phyloP scores from a whole-genome alignment of 2,888 invertebrate genomes.

The Lepidochitona cinerea region DNA sequence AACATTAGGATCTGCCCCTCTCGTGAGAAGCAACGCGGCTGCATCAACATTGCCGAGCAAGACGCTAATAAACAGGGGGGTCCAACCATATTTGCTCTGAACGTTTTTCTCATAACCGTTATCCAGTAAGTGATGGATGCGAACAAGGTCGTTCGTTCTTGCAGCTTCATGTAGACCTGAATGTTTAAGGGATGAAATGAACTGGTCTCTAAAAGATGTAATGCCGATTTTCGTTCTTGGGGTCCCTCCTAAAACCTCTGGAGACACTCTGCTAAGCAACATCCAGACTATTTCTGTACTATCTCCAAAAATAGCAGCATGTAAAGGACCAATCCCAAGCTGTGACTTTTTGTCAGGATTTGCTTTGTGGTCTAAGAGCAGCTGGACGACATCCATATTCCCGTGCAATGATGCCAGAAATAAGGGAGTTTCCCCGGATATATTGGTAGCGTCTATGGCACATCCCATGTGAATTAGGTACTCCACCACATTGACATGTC shows the following conservation, averaged over 20 bases:
- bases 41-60: background rate
- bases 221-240: background rate
- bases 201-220: background rate
- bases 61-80: background rate
- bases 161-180: background rate
- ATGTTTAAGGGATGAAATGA: background rate
- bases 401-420: background rate
- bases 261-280: background rate
- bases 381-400: background rate
- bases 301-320: background rate
- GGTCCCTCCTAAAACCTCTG: background rate
- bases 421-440: background rate
- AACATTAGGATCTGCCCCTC: background rate
- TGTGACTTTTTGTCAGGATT: background rate
- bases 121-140: background rate
- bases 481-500: background rate
- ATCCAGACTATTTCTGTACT: background rate
- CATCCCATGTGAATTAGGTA: background rate
- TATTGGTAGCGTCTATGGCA: background rate
- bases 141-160: background rate
- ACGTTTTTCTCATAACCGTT: background rate
- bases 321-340: background rate
- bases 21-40: background rate
- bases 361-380: background rate
- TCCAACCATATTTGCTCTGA: background rate